phyloP scores from a whole-genome alignment of 1,140 invertebrate genomes.

The Pteromalus puparum region DNA sequence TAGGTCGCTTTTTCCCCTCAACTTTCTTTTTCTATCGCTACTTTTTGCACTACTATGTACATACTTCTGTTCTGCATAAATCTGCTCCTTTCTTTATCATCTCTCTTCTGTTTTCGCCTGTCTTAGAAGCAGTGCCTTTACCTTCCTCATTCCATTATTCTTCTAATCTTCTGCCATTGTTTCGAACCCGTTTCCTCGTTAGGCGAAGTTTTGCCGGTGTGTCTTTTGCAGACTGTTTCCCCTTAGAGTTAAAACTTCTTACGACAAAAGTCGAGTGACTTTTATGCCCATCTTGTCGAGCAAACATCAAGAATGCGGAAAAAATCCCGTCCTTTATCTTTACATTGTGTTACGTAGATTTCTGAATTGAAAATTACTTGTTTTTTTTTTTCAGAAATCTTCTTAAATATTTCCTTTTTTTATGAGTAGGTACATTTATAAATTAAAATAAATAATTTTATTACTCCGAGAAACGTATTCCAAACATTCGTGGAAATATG shows the following conservation, averaged over 20 bases:
- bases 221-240: too few species aligned
- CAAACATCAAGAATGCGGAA: not conserved
- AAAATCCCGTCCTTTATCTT: not conserved
- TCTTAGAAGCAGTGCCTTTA: not conserved
- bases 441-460: too few species aligned
- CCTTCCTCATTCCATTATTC: not conserved
- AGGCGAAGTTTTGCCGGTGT: too few species aligned
- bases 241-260: too few species aligned
- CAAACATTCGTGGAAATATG: too few species aligned
- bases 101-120: not conserved
- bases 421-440: not conserved
- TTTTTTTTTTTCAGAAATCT: not conserved
- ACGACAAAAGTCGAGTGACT: too few species aligned
- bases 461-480: too few species aligned
- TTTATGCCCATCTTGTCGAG: too few species aligned
- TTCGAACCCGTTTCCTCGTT: not conserved
- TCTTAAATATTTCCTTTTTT: not conserved
- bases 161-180: not conserved
- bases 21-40: not conserved
- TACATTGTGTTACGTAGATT: not conserved
- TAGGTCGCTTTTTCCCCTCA: constrained; percentile 13
- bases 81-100: not conserved
- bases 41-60: too few species aligned
- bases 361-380: not conserved
- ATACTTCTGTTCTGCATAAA: not conserved